phyloP scores from a whole-genome alignment of 2,113 vertebrate genomes.

The Puntigrus tetrazona region DNA sequence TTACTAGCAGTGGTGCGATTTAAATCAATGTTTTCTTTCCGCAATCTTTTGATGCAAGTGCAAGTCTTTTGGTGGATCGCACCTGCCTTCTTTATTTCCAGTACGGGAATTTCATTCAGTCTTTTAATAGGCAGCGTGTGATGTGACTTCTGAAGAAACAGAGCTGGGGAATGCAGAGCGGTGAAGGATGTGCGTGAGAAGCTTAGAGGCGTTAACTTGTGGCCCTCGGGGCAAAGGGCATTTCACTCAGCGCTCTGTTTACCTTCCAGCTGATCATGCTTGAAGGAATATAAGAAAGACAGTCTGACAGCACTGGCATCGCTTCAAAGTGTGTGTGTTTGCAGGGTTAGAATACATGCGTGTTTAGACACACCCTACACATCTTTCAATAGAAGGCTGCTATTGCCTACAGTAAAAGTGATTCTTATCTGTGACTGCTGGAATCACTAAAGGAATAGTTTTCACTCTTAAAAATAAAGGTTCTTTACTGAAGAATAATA shows the following conservation, averaged over 20 bases:
- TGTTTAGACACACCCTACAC: not conserved
- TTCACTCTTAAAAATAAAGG: not conserved
- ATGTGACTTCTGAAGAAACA: not conserved
- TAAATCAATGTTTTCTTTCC: not conserved
- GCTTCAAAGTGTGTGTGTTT: not conserved
- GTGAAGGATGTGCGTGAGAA: slow-evolving; percentile 45
- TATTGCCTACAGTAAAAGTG: not conserved
- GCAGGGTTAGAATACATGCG: not conserved
- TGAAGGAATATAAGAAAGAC: not conserved
- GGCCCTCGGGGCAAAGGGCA: not conserved
- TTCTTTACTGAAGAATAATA: not conserved
- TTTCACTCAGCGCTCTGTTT: not conserved
- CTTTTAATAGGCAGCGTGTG: not conserved
- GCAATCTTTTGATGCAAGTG: not conserved
- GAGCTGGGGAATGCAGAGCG: not conserved
- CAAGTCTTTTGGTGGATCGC: not conserved
- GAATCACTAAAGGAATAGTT: not conserved
- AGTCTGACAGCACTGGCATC: not conserved
- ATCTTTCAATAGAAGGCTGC: not conserved
- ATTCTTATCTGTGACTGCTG: not conserved
- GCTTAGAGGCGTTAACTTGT: not conserved
- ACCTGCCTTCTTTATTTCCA: not conserved
- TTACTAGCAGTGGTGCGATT: not conserved
- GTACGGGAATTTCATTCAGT: not conserved
- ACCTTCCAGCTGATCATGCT: not conserved